Base-by-base conservation (phyloP, 2,113 vertebrate species). In the Saimiri boliviensis region DNA sequence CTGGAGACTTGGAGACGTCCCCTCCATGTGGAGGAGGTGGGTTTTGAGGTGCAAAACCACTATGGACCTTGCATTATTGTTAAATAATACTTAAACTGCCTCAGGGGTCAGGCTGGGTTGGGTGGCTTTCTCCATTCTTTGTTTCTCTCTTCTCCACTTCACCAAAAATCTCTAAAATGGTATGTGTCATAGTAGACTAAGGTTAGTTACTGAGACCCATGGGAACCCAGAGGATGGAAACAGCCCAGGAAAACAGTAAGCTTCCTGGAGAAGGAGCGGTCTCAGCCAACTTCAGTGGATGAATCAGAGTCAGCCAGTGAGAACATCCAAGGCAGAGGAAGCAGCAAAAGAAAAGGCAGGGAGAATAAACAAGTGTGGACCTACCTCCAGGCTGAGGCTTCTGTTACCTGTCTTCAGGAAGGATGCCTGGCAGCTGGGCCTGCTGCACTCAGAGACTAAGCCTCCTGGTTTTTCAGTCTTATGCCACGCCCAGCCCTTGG, bases 401-500 rank as follows among this genome's bases (percentile, higher is more conserved):
- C 52, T 27, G 10, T 87, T 56, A 40, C 32, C 17, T 3, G 81
- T n/a, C 42, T 56, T 21, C 1, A 25, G 52, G 47, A 19, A 35
- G 37, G 25, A 40, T 7, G 20, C 56, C 27, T 30, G 42, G 54
- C 8, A 54, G 20, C 27, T 30, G 32, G 52, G 63, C 35, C 4
- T 23, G 6, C 71, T 85, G 66, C 19, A 14, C 42, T 42, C 40
- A 27, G 0, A 63, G 74, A 21, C 30, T 5, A 25, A 30, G 60
- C 27, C 27, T 63, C 60, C 60, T 63, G 60, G 25, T 6, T 6
- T 58, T 58, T 40, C 27, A 42, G 66, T n/a, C 76, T 82, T 7
- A 0, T 30, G 8, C 25, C 30, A 8, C 54, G 12, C 42, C 4
- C 12, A 12, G 0, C 19, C 30, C 19, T n/a, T 58, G 35, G 37